A percentile compares a stretch with the other conserved stretches of the same genome.
Evolutionary conservation across 2,113 vertebrate species (phyloP).

Genomic region (Eleginops maclovinus): DNA sequence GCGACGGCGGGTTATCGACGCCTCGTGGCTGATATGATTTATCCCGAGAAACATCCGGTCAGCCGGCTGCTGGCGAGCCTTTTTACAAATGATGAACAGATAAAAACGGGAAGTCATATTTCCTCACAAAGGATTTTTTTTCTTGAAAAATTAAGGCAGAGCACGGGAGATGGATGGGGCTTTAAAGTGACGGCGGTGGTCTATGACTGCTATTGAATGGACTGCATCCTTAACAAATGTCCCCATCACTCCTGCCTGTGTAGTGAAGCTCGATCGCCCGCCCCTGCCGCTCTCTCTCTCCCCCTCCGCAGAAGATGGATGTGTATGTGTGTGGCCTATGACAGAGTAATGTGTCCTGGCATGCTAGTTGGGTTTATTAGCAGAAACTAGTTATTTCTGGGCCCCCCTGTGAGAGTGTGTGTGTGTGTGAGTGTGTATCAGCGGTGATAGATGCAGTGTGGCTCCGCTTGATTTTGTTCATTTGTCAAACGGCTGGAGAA

Average conservation of each 20-base stretch:
- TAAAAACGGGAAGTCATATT: constrained; percentile 77
- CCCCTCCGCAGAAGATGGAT: constrained; percentile 73
- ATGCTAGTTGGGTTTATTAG: constrained; percentile 85
- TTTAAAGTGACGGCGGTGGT: constrained; percentile 73
- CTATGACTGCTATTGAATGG: constrained; percentile 74
- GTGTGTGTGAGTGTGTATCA: constrained; percentile 22
- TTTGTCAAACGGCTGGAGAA: constrained; percentile 81
- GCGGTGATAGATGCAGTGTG: constrained; percentile 74
- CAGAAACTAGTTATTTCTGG: constrained; percentile 84
- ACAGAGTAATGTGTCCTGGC: constrained; percentile 82
- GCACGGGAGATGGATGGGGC: constrained; percentile 68
- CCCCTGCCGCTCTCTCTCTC: background rate
- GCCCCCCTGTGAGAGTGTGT: constrained; percentile 47
- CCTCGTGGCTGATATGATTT: constrained; percentile 48
- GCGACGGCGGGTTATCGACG: constrained; percentile 36
- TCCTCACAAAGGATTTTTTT: constrained; percentile 66
- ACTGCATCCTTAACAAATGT: constrained; percentile 76
- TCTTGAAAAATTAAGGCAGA: constrained; percentile 44
- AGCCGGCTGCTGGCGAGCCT: constrained; percentile 9
- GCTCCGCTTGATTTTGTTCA: constrained; percentile 77
- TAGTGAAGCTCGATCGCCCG: constrained; percentile 44
- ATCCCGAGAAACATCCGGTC: constrained; percentile 20
- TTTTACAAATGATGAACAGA: constrained; percentile 74
- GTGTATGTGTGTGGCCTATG: constrained; percentile 78
- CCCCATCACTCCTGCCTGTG: constrained; percentile 59